A percentile compares a stretch with the other conserved stretches of the same genome.
phyloP scores from a whole-genome alignment of 2,797 vertebrate genomes.

The Balearica regulorum region DNA sequence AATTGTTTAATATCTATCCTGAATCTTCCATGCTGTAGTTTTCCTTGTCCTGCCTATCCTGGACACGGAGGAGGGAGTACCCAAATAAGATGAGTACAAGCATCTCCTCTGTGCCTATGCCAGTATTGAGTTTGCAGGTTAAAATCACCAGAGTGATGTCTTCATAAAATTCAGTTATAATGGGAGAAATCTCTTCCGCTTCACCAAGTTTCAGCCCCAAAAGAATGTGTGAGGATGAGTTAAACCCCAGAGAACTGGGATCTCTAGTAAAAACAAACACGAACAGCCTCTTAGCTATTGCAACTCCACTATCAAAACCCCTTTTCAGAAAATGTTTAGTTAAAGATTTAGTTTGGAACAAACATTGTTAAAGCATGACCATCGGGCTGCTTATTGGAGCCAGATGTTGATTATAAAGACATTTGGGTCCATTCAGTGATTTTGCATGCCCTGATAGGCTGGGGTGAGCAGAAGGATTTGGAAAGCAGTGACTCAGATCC shows the following conservation, averaged over 20 bases:
- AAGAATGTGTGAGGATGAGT: constrained; percentile 58
- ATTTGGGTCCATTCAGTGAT: constrained; percentile 77
- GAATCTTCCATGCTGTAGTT: background rate
- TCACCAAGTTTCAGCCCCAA: background rate
- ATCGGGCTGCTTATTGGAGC: constrained; percentile 80
- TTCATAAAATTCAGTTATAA: background rate
- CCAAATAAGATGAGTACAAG: background rate
- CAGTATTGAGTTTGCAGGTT: background rate
- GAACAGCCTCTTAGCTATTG: constrained; percentile 35
- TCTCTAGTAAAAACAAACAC: constrained; percentile 64
- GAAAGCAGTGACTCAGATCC: constrained; percentile 51
- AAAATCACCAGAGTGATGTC: background rate
- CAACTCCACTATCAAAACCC: constrained; percentile 53
- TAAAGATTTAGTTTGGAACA: constrained; percentile 64
- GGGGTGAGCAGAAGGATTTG: constrained; percentile 71
- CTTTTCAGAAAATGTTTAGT: constrained; percentile 68
- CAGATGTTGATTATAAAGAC: constrained; percentile 80
- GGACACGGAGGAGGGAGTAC: rapidly evolving
- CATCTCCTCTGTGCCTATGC: background rate
- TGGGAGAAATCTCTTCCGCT: background rate
- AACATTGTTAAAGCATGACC: constrained; percentile 66
- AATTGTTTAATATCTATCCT: background rate
- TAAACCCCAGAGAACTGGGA: constrained; percentile 38
- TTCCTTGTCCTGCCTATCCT: background rate
- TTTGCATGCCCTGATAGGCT: constrained; percentile 78